Base-by-base conservation (phyloP, 2,113 vertebrate species). In the Fregetta grallaria region DNA sequence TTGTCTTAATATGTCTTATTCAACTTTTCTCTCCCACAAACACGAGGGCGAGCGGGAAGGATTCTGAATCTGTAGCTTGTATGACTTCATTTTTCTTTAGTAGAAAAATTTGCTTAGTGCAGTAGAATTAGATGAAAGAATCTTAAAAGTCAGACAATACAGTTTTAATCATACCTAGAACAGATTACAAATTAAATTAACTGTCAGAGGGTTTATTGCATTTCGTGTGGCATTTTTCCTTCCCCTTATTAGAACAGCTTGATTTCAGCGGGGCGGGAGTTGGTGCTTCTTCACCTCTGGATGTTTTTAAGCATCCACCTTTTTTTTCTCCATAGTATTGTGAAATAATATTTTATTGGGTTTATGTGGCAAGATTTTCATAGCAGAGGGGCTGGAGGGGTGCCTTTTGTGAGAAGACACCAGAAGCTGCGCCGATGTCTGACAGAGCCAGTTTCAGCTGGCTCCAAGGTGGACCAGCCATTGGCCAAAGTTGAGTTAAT, bases 401-500 rank as follows among this genome's bases (percentile, higher is more conserved):
- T 75, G 23, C 3, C 18, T 80, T 66, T 15, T 55, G 18, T 80
- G 50, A 79, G 32, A 66, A 66, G 61, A 44, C 15, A 44, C 8
- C 23, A 23, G 59, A 65, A 42, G 23, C 13, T 65, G 23, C 13
- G 21, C 21, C 5, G 15, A 32, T 38, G 15, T 29, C 36, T 1
- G 5, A 16, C 58, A 53, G 3, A 63, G 7, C 3, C 25, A 36
- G 36, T 52, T 86, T 76, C 44, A 50, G 8, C 30, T 52, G 10
- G 6, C 25, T 58, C 12, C 30, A n/a, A 58, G 15, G 15, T 0
- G 1, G 15, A 56, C 18, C 13, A 2, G 6, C 15, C 3, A 1
- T 17, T 55, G 34, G 22, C 11, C 38, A 53, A 53, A 62, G 10
- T 9, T 40, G 44, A 78, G 19, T 5, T 34, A 63, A 19, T 2